phyloP scores from a whole-genome alignment of 2,113 vertebrate genomes.

The Antechinus flavipes region DNA sequence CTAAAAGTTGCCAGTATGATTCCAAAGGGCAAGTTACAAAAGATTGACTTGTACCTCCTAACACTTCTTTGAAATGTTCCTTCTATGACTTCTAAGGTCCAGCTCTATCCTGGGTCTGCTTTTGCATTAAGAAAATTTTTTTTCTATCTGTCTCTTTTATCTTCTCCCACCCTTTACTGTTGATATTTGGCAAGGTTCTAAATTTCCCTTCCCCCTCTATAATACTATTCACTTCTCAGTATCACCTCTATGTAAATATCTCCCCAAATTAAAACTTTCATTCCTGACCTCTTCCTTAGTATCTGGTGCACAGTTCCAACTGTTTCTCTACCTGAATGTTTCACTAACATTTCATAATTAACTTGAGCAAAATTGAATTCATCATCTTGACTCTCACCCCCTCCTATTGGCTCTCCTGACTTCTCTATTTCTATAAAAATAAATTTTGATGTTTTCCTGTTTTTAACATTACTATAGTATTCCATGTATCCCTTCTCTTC shows the following conservation, averaged over 20 bases:
- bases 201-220: background rate
- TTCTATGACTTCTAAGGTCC: background rate
- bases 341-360: background rate
- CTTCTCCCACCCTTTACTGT: background rate
- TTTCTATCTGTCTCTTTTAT: background rate
- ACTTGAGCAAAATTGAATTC: background rate
- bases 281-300: background rate
- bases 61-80: background rate
- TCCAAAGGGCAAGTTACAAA: background rate
- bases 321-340: background rate
- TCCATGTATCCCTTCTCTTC: background rate
- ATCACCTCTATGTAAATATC: background rate
- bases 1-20: background rate
- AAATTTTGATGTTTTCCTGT: background rate
- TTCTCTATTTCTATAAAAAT: background rate
- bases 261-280: background rate
- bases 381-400: background rate
- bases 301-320: background rate
- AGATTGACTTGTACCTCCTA: background rate
- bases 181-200: background rate
- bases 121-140: background rate
- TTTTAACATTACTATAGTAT: background rate
- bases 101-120: background rate
- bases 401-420: background rate
- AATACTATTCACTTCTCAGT: too few relatives aligned